Evolutionary conservation across 2,888 invertebrate species (phyloP).

Genomic region (Drosophila algonquin): DNA sequence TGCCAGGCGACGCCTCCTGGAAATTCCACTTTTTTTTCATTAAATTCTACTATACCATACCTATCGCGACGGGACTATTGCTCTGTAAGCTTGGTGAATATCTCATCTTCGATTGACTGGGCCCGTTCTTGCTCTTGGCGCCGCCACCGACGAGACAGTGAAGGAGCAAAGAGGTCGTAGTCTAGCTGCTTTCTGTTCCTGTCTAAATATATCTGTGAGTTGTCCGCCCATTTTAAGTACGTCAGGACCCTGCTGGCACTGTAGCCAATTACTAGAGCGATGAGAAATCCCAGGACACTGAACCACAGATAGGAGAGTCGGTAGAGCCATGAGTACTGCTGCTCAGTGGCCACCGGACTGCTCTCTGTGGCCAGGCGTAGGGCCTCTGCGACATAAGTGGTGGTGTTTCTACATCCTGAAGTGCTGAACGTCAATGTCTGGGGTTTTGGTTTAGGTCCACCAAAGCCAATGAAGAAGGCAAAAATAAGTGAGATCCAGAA

Average conservation of each 20-base stretch:
- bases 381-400: constrained; percentile 32
- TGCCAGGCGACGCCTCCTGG: constrained; percentile 13
- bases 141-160: constrained; percentile 84
- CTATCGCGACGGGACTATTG: constrained; percentile 28
- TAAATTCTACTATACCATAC: constrained; percentile 31
- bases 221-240: constrained; percentile 78
- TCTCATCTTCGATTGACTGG: constrained; percentile 57
- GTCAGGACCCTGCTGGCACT: constrained; percentile 84
- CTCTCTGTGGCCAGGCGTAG: constrained; percentile 21
- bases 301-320: constrained; percentile 91
- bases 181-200: constrained; percentile 83
- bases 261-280: constrained; percentile 85
- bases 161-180: constrained; percentile 86
- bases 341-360: constrained; percentile 25
- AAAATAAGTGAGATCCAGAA: constrained; percentile 87
- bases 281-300: constrained; percentile 85
- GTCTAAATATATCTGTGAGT: constrained; percentile 78
- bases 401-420: constrained; percentile 85
- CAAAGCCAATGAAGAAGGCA: constrained; percentile 93
- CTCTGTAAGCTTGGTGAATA: constrained; percentile 65
- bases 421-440: constrained; percentile 86
- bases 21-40: constrained; percentile 13
- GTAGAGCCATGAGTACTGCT: constrained; percentile 85
- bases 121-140: constrained; percentile 38
- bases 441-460: constrained; percentile 88